Evolutionary conservation across 2,113 vertebrate species (phyloP).

Genomic region (Gymnogyps californianus): DNA sequence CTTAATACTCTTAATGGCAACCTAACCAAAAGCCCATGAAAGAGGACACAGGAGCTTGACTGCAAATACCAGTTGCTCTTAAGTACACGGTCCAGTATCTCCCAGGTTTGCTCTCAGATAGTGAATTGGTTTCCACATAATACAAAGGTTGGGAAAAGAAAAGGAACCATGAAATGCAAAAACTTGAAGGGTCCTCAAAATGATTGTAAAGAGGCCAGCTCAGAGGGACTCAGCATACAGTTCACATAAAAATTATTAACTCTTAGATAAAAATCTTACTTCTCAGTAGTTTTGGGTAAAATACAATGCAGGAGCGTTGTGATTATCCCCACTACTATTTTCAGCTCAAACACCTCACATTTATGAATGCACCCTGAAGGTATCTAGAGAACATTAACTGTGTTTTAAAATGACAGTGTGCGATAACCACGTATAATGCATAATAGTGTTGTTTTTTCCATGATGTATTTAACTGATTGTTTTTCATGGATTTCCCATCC

Average conservation of each 20-base stretch:
- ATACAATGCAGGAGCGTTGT: neutral
- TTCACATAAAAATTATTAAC: neutral
- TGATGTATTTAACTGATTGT: neutral
- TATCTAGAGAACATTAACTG: neutral
- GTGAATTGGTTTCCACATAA: neutral
- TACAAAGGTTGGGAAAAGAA: neutral
- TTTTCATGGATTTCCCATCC: neutral
- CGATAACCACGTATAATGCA: rapidly evolving
- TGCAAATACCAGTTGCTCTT: neutral
- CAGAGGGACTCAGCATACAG: neutral
- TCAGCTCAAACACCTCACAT: neutral
- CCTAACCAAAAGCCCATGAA: neutral
- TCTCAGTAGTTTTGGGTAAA: neutral
- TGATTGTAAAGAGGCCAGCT: neutral
- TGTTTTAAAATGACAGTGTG: neutral
- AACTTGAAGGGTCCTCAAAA: neutral
- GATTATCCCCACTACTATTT: neutral
- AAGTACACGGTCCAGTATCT: neutral
- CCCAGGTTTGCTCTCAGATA: neutral
- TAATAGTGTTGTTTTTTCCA: neutral
- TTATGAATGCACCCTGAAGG: neutral
- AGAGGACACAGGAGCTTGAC: neutral
- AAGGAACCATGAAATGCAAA: neutral
- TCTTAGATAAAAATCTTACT: neutral
- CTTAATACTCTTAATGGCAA: neutral